Evolutionary conservation across 1,140 invertebrate genomes (phyloP), one percentile per base, ranked within the genome.

Genomic region (Apis mellifera): DNA sequence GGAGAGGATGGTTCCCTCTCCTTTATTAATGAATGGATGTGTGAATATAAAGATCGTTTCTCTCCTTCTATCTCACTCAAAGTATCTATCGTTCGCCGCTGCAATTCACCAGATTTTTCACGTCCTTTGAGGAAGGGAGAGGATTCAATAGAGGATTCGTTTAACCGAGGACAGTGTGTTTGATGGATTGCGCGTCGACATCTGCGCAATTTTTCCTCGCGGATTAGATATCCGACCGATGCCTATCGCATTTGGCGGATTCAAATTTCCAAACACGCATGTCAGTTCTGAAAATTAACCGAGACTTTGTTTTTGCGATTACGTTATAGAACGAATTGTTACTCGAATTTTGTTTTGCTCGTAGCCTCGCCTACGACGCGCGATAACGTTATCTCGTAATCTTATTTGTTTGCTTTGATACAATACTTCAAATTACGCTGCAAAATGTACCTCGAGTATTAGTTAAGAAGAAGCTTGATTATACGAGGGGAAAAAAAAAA

Each of bases 11-110:
- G 69, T 85, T 71, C 78, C 89, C 83, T 90, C 83, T 90, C 89
- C 86, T 90, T 91, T 91, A 91, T 93, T 92, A 92, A 92, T 82
- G 57, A 64, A 59, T 76, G 32, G 5, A 42, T 70, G 77, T 82
- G 84, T 75, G 85, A 86, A 89, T 76, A 71, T 74, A 74, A 82
- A 83, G 86, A 85, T 87, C 75, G 26, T 62, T 12, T 62, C 23
- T 13, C 77, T 71, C 74, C 4, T 42, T 78, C 83, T 81, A 82
- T 88, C 82, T 74, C 26, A 80, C 75, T 68, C n/a, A n/a, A 77
- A 79, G 73, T 17, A 57, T 85, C 32, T 3, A 90, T 88, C 88
- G 84, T 76, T 76, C 60, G n/a, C 50, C 73, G 21, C 68, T 12
- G 54, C 62, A 7, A 32, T 62, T 66, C 54, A 23, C 23, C 23